Conservation (phyloP, 2,888 invertebrate species). For the Cosmia trapezina region DNA sequence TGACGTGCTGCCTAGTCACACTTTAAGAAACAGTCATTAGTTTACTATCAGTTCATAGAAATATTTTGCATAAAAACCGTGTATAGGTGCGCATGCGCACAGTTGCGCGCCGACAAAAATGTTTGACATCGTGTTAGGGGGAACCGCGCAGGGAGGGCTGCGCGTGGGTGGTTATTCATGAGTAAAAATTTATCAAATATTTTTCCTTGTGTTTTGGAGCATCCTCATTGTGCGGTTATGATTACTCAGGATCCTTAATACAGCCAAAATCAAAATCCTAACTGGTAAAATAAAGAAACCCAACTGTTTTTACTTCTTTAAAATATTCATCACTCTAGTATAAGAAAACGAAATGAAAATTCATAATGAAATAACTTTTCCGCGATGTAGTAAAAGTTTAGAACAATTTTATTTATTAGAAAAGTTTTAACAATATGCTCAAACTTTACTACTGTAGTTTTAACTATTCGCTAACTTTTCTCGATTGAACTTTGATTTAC, state of each 20-base stretch:
- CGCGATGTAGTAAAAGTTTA: slow-evolving; percentile 53
- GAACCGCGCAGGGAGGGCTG: no score
- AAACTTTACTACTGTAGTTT: slow-evolving; percentile 56
- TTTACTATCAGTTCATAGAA: no score
- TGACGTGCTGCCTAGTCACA: no score
- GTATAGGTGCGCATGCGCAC: no score
- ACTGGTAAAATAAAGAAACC: not conserved
- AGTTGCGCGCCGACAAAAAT: no score
- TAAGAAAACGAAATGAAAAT: slow-evolving; percentile 55
- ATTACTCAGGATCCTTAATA: not conserved
- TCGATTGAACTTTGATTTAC: slow-evolving; percentile 62
- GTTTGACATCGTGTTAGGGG: no score
- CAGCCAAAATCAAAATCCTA: not conserved
- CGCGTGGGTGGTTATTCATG: no score
- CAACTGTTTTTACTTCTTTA: slow-evolving; percentile 3
- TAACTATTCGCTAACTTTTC: slow-evolving; percentile 55
- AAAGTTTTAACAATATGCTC: slow-evolving; percentile 63
- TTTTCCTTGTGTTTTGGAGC: not conserved
- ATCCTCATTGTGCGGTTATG: not conserved
- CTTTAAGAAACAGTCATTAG: no score
- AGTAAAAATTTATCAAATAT: not conserved
- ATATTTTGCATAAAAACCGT: no score
- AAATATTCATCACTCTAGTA: slow-evolving; percentile 34
- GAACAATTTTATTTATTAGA: slow-evolving; percentile 68
- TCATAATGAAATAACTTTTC: slow-evolving; percentile 66